phyloP scores from a whole-genome alignment of 2,113 vertebrate species.

The Pica pica region DNA sequence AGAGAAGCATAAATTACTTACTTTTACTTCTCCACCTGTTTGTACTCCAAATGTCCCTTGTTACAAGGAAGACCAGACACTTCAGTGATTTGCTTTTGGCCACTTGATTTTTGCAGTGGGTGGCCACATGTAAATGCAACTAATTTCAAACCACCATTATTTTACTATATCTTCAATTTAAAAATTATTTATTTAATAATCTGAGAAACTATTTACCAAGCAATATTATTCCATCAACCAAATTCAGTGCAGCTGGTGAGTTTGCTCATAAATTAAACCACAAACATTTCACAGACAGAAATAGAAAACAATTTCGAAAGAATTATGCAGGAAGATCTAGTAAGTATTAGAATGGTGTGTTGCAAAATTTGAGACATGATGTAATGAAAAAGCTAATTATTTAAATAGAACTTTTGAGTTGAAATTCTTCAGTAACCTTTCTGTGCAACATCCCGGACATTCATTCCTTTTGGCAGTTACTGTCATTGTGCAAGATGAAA shows the following conservation, averaged over 20 bases:
- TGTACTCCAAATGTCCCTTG: neutral
- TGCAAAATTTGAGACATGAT: neutral
- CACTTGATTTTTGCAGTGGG: neutral
- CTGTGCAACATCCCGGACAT: neutral
- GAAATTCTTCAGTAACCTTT: neutral
- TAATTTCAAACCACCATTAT: neutral
- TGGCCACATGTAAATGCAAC: neutral
- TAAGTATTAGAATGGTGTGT: neutral
- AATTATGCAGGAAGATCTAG: neutral
- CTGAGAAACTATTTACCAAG: neutral
- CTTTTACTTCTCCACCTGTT: neutral
- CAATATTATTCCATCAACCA: neutral
- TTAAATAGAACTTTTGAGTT: neutral
- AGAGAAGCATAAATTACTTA: neutral
- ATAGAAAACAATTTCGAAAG: neutral
- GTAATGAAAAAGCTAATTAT: neutral
- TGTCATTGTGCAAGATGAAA: neutral
- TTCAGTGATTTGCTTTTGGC: neutral
- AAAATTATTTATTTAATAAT: neutral
- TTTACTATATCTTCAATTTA: neutral
- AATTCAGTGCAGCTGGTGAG: neutral
- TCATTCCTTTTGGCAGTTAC: neutral
- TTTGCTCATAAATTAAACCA: neutral
- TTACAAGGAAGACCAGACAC: neutral
- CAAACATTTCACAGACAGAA: neutral